A percentile compares a stretch with the other conserved stretches of the same genome.
These are phyloP conservation scores for Bursaphelenchus okinawaensis DNA, from an alignment of 2,888 invertebrate species.

Conservation along the genomic window DNA sequence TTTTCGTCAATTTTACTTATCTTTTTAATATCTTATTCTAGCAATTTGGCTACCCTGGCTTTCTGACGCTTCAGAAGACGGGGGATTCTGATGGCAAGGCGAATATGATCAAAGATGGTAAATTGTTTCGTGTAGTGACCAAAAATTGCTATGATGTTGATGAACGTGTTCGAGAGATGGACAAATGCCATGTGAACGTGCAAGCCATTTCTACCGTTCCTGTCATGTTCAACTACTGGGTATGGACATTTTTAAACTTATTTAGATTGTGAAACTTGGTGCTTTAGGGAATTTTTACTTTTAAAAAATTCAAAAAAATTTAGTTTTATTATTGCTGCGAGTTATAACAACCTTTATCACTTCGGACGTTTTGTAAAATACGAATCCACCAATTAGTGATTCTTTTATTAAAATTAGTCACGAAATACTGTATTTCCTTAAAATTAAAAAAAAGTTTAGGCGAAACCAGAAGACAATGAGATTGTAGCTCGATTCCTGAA, in stretches of 20 bases:
- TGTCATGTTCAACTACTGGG: slow-evolving; percentile 66
- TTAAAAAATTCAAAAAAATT: no score
- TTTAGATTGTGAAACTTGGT: background rate
- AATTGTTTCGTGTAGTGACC: slow-evolving; percentile 63
- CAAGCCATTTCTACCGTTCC: slow-evolving; percentile 65
- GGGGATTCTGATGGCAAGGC: slow-evolving; percentile 53
- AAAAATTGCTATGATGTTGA: slow-evolving; percentile 63
- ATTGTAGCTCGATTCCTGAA: slow-evolving; percentile 62
- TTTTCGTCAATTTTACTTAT: slow-evolving; percentile 15
- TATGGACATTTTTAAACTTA: slow-evolving; percentile 42
- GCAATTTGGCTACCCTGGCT: slow-evolving; percentile 64
- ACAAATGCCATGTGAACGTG: slow-evolving; percentile 61
- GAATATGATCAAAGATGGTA: slow-evolving; percentile 62
- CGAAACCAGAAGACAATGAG: slow-evolving; percentile 62
- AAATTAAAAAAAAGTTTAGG: slow-evolving; percentile 55
- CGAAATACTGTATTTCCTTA: slow-evolving; percentile 6
- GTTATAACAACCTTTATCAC: no score
- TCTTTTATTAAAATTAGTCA: no score
- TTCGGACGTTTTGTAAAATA: no score
- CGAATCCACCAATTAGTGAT: no score
- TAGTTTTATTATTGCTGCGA: no score
- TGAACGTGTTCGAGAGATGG: slow-evolving; percentile 62
- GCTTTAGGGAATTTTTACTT: no score
- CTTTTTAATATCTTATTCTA: slow-evolving; percentile 29
- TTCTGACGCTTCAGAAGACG: slow-evolving; percentile 60